A percentile compares a stretch with the other conserved stretches of the same genome.
phyloP scores from a whole-genome alignment of 2,113 vertebrate species.

The Hymenochirus boettgeri region DNA sequence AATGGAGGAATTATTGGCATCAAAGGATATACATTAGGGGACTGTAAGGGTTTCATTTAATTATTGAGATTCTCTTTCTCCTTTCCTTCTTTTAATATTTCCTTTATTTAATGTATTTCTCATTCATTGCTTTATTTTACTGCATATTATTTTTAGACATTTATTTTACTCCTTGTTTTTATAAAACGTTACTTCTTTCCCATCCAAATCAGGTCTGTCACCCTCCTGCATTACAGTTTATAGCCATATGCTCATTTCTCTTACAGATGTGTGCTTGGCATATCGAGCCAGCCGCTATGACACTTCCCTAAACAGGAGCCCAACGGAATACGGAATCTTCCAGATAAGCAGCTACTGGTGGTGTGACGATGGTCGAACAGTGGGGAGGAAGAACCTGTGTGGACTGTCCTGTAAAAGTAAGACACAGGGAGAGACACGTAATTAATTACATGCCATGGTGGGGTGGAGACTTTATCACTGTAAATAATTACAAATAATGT shows the following conservation, averaged over 20 bases:
- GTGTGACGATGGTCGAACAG: conserved; percentile 6
- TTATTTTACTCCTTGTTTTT: background rate
- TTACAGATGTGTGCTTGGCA: conserved; percentile 13
- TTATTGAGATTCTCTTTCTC: background rate
- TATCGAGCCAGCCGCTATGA: background rate
- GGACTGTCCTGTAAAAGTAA: conserved; percentile 12
- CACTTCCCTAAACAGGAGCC: background rate
- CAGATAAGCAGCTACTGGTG: conserved; percentile 12
- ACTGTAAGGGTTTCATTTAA: conserved; percentile 8
- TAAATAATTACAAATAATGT: too few relatives aligned
- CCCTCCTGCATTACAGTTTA: background rate
- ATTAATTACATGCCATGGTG: too few relatives aligned
- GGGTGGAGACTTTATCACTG: too few relatives aligned
- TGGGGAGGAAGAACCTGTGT: conserved; percentile 16
- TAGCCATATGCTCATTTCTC: background rate
- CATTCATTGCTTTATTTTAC: too few relatives aligned
- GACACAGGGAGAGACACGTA: too few relatives aligned
- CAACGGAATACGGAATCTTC: conserved; percentile 6
- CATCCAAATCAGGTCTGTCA: background rate
- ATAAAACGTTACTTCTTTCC: too few relatives aligned
- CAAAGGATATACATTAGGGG: background rate
- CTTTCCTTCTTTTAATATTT: background rate
- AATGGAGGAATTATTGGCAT: conserved; percentile 2
- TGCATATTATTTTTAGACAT: background rate
- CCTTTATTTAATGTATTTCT: too few relatives aligned